Evolutionary conservation across 37 sponge, comb jelly and placozoan species (phyloP).

Genomic region (Tethya wilhelma): DNA sequence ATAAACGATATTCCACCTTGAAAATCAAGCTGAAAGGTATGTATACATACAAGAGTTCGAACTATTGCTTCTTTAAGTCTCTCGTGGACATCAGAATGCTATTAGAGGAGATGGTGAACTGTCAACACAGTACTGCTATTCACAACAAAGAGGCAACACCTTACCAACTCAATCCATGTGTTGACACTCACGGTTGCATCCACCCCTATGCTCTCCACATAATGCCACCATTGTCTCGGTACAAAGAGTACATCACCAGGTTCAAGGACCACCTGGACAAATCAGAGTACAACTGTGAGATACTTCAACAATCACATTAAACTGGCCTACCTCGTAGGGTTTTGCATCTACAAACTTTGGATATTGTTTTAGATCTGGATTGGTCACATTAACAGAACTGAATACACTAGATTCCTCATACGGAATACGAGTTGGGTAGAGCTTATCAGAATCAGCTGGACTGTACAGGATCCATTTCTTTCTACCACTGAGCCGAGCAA

Average conservation of each 20-base stretch:
- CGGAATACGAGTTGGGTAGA: conserved; percentile 92
- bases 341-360: conserved; percentile 52
- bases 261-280: conserved; percentile 34
- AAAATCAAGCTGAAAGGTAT: no score
- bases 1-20: no score
- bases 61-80: conserved; percentile 71
- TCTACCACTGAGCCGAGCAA: conserved; percentile 85
- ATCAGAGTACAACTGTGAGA: background rate
- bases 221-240: conserved; percentile 98
- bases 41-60: conserved; percentile 58
- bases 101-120: background rate
- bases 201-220: conserved; percentile 66
- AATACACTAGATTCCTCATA: conserved; percentile 97
- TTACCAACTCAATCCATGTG: conserved; percentile 87
- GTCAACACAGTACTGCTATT: background rate
- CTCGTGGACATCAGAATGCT: conserved; percentile 60
- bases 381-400: conserved; percentile 73
- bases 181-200: conserved; percentile 89
- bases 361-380: conserved; percentile 60
- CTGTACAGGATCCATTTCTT: conserved; percentile 89
- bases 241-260: conserved; percentile 91
- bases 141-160: background rate
- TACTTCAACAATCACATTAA: background rate
- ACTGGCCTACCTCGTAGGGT: conserved; percentile 55
- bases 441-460: conserved; percentile 46